These are phyloP conservation scores for Acanthosoma haemorrhoidale DNA, from an alignment of 2,888 invertebrate species.

Conservation along the genomic window DNA sequence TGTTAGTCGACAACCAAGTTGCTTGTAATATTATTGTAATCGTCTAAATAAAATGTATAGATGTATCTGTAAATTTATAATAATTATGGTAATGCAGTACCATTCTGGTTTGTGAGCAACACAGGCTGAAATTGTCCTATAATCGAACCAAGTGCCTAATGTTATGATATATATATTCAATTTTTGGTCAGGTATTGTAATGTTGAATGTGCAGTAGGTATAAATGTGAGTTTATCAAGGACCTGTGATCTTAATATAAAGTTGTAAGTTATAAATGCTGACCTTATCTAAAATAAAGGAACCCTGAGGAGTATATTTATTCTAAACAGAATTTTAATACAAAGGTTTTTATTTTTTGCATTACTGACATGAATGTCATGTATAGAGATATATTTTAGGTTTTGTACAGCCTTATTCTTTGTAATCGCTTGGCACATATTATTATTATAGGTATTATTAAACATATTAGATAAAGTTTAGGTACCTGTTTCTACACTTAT, in stretches of 20 bases:
- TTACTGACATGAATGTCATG: constrained; percentile 33
- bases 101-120: constrained; percentile 8
- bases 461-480: constrained; percentile 24
- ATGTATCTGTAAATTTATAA: not conserved
- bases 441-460: constrained; percentile 23
- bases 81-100: constrained; percentile 2
- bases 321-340: constrained; percentile 32
- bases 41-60: not conserved
- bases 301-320: constrained; percentile 32
- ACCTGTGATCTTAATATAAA: constrained; percentile 32
- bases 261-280: constrained; percentile 35
- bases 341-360: constrained; percentile 36
- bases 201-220: not conserved
- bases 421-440: constrained; percentile 29
- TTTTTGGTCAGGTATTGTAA: not conserved
- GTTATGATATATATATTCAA: not conserved
- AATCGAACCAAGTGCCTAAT: constrained; percentile 31
- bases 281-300: constrained; percentile 24
- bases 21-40: constrained; percentile 9
- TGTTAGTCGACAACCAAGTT: not conserved
- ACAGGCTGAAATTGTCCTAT: constrained; percentile 14
- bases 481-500: constrained; percentile 30
- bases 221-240: constrained; percentile 7
- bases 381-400: constrained; percentile 37
- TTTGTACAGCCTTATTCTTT: constrained; percentile 34